Evolutionary conservation across 2,888 invertebrate species (phyloP).

Genomic region (Saturnia japonica): DNA sequence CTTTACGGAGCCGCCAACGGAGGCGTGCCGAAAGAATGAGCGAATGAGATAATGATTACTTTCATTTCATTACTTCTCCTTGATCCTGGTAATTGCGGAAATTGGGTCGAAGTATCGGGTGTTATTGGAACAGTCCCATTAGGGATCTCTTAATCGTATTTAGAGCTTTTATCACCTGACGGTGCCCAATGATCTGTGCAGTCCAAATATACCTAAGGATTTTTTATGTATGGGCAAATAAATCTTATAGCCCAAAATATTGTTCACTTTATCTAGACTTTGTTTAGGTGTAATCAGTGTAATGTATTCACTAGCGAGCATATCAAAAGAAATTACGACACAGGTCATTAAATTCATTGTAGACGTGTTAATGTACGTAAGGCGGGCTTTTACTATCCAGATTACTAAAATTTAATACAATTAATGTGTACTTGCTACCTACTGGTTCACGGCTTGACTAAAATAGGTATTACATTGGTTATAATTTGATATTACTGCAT

Average conservation of each 20-base stretch:
- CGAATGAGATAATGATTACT: conserved; percentile 79
- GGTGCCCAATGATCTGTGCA: conserved; percentile 68
- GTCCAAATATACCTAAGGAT: conserved; percentile 47
- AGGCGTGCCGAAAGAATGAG: conserved; percentile 65
- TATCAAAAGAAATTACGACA: too few species aligned
- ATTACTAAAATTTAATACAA: not conserved
- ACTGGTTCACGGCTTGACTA: conserved; percentile 14
- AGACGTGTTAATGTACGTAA: not conserved
- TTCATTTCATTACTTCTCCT: conserved; percentile 79
- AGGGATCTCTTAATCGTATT: conserved; percentile 75
- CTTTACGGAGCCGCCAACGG: conserved; percentile 63
- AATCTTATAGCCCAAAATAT: not conserved
- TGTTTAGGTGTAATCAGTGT: too few species aligned
- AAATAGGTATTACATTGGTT: too few species aligned
- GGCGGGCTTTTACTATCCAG: not conserved
- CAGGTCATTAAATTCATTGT: not conserved
- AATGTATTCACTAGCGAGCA: too few species aligned
- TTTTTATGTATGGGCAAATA: not conserved
- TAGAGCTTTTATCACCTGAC: conserved; percentile 76
- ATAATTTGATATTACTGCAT: too few species aligned
- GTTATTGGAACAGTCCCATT: conserved; percentile 67
- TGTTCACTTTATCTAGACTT: not conserved
- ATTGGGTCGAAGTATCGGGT: conserved; percentile 72
- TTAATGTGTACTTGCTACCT: not conserved
- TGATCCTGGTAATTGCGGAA: conserved; percentile 80